Base-by-base conservation (phyloP, 2,113 vertebrate genomes). In the Amphiprion ocellaris region DNA sequence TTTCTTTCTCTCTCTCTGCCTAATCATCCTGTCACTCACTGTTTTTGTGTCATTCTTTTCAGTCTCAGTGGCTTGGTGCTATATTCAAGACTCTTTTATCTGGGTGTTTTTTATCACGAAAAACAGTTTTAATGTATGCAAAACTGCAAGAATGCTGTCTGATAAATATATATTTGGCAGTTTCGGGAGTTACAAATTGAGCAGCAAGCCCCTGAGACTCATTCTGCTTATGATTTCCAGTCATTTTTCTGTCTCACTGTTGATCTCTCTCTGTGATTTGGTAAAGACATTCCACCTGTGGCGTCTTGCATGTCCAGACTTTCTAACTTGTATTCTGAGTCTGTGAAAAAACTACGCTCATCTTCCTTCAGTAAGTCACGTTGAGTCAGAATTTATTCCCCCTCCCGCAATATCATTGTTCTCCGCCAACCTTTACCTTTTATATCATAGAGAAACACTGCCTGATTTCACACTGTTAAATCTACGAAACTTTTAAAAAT, bases 281-380 rank as follows among this genome's bases (percentile, higher is more conserved):
- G 83, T 89, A 85, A 96, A 98, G 96, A 96, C 93, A 74, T 94
- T 95, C 96, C 96, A 92, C 87, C 90, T 94, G 93, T 92, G 94
- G 92, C 94, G 93, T 96, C 96, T 94, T 94, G 92, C 93, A 94
- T 94, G 93, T 93, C 92, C 74, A 89, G 92, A 85, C 89, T 95
- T 81, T 94, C 94, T 94, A 89, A 66, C 91, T 89, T 95, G 86
- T 95, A 92, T 94, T 83, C 87, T 95, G 94, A 97, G 90, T 97
- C 96, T 95, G 89, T 98, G 96, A 97, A 97, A 97, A 97, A 96
- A 79, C 96, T 96, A 66, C 94, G 87, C 87, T 94, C 95, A 82
- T 97, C 96, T 94, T 93, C 96, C 91, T 89, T 96, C 93, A 95
- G 96, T 98, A 98, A 99, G 97, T 98, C 87, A 90, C 89, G 83